Conservation (phyloP, 2,113 vertebrate species). For the Misgurnus anguillicaudatus region DNA sequence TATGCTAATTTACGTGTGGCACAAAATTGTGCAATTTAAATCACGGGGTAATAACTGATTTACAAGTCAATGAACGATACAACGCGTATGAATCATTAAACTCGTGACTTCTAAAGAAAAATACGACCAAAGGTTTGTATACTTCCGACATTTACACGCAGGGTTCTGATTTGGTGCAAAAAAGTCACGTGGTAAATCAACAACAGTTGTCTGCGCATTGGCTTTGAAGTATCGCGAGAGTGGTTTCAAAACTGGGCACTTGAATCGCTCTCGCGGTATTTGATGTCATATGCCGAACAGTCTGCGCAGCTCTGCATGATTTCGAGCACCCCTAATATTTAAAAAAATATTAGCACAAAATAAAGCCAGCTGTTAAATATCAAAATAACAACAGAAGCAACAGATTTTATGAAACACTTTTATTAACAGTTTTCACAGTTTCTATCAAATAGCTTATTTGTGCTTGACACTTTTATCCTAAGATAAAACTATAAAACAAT, state of each 20-base stretch:
- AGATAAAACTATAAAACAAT: not conserved
- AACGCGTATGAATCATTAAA: not conserved
- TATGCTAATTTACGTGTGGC: too few relatives aligned
- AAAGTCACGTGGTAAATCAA: not conserved
- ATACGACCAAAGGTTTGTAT: not conserved
- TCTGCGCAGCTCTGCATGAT: too few relatives aligned
- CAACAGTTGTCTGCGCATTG: not conserved
- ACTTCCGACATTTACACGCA: slow-evolving; percentile 2
- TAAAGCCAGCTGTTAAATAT: not conserved
- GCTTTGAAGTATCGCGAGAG: too few relatives aligned
- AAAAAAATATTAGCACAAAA: not conserved
- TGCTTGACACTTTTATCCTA: not conserved
- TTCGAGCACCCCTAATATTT: too few relatives aligned
- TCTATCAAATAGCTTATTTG: not conserved
- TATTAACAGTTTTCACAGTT: not conserved
- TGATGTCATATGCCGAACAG: too few relatives aligned
- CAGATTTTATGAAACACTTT: not conserved
- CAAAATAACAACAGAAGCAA: not conserved
- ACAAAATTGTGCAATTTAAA: not conserved
- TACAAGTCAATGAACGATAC: not conserved
- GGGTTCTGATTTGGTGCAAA: not conserved
- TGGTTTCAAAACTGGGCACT: too few relatives aligned
- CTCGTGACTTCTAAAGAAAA: not conserved
- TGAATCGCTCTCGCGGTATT: too few relatives aligned
- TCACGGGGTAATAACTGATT: not conserved